phyloP scores from a whole-genome alignment of 2,113 vertebrate genomes.

The Anoura caudifer region DNA sequence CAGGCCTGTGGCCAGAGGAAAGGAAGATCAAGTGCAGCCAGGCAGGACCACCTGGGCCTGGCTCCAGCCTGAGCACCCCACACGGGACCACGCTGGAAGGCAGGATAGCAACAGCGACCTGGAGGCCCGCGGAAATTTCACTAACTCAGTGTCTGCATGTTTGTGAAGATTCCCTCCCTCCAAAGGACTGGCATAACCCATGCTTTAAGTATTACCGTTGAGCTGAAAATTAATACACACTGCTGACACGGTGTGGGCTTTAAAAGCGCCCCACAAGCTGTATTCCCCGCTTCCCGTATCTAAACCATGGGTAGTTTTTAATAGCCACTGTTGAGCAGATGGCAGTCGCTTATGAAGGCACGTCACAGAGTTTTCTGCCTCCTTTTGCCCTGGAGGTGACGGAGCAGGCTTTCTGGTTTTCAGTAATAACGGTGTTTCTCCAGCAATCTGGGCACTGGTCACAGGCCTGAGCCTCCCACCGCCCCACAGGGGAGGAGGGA shows the following conservation, averaged over 20 bases:
- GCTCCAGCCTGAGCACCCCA: neutral
- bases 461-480: neutral
- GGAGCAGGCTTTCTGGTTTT: neutral
- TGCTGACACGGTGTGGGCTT: conserved; percentile 1
- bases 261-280: conserved; percentile 24
- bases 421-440: conserved; percentile 12
- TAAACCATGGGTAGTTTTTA: conserved; percentile 61
- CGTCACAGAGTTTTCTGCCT: conserved; percentile 31
- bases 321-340: conserved; percentile 25
- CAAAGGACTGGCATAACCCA: neutral
- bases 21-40: neutral
- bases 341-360: conserved; percentile 66
- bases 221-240: conserved; percentile 56
- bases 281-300: neutral
- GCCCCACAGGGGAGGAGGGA: neutral
- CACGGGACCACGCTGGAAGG: neutral
- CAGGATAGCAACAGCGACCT: neutral
- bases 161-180: neutral
- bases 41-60: neutral
- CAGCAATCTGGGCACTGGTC: neutral
- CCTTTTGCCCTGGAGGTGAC: conserved; percentile 45
- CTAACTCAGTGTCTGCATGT: conserved; percentile 4
- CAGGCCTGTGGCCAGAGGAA: neutral
- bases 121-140: neutral
- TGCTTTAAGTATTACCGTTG: conserved; percentile 17